Evolutionary conservation across 2,888 invertebrate genomes (phyloP), one percentile per base, ranked within the genome.

Genomic region (Acleris cristana): DNA sequence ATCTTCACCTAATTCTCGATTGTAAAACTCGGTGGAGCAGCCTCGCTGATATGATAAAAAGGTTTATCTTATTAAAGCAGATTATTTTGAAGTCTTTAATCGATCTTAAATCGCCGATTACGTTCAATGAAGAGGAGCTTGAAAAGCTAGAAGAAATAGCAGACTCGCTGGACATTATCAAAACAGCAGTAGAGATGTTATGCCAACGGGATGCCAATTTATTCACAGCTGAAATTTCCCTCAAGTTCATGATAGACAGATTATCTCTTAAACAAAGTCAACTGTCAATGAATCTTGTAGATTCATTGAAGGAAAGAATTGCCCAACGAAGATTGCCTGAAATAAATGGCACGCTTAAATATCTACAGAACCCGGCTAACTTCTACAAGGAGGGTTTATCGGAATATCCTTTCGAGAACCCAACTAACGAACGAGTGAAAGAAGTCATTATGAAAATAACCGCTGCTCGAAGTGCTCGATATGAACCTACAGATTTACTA

Each of bases 11-110:
- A 12, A 54, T 54, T 14, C 30, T 54, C 3, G 54, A 54, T 30
- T 54, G 54, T 30, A 54, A 26, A 54, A 54, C 54, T 5, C 54
- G 26, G 8, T 54, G 54, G 54, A 54, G 54, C 30, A 26, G 26
- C 30, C 30, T 54, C 3, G 54, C 54, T 14, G 30, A 54, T 4
- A 54, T 54, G 54, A 4, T 54, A 16, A 30, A 12, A 54, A 26
- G 54, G 6, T 54, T 54, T 54, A 3, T 54, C 3, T n/a, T 26
- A 30, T n/a, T 54, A n/a, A 54, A 54, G 8, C 16, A 12, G 12
- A n/a, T n/a, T 6, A 16, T 54, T 54, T 6, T 26, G 26, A 54
- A 54, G 18, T 26, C 54, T 30, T 26, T 54, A n/a, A 54, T 54
- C 30, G 54, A 54, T 54, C 8, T 54, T 26, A 54, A 54, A 26